Evolutionary conservation across 2,113 vertebrate species (phyloP), one percentile per base, ranked within the genome.

Genomic region (Calypte anna): DNA sequence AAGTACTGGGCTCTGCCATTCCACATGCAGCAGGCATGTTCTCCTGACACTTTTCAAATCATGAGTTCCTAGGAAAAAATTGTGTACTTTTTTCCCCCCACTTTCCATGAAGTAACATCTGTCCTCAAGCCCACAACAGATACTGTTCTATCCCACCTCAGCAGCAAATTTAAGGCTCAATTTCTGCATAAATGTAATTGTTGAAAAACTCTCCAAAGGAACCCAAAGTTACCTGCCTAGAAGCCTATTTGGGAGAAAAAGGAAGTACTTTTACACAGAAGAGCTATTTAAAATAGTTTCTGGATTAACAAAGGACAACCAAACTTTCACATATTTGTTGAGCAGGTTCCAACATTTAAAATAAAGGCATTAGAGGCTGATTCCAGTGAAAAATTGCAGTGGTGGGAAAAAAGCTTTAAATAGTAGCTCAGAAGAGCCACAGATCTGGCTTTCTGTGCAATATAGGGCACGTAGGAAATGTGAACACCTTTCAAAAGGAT

Each of bases 321-420:
- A 5, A 66, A 77, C 50, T 68, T 63, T 4, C 5, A 62, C 2
- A 0, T 22, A 44, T 80, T 48, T 30, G 28, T 13, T 46, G 40
- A 63, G 63, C 0, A 2, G 87, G 17, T 72, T 55, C 43, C 50
- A 30, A 28, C 36, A 48, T 53, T 85, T 24, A 69, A 83, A 94
- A 69, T 12, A 57, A 1, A 82, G 3, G 12, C 14, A 69, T 11
- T 50, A 36, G 10, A 68, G 68, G 38, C 36, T 81, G 83, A 68
- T 59, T 88, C 64, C 38, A 73, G 62, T 16, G 69, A 53, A 68
- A 67, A 90, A 1, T 30, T 13, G 69, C 48, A 55, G 77, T 10
- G 61, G 22, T 62, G 48, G 57, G 61, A 46, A 57, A 57, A 57
- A 66, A 86, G 68, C 68, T 96, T 74, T 90, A 51, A 87, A 78